phyloP scores from a whole-genome alignment of 2,113 vertebrate genomes.

The Bagarius yarrelli region DNA sequence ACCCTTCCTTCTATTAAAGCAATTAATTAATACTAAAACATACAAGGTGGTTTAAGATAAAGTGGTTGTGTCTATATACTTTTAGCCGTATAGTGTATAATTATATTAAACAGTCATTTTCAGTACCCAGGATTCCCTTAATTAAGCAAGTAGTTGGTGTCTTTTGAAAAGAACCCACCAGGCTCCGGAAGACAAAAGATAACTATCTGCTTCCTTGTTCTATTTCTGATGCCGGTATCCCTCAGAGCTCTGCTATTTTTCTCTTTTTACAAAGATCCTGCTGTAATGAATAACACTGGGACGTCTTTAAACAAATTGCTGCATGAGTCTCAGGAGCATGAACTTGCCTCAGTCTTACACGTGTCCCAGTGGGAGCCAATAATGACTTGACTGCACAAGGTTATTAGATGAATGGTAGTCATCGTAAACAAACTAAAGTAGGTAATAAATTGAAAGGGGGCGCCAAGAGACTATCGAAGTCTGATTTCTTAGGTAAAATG shows the following conservation, averaged over 20 bases:
- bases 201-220: slow-evolving; percentile 26
- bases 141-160: slow-evolving; percentile 47
- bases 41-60: no score
- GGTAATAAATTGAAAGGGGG: neutral
- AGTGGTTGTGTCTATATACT: no score
- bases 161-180: slow-evolving; percentile 25
- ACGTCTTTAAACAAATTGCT: slow-evolving; percentile 25
- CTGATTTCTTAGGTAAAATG: neutral
- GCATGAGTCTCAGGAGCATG: neutral
- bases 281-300: slow-evolving; percentile 39
- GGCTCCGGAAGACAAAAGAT: slow-evolving; percentile 31
- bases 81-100: no score
- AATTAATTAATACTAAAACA: no score
- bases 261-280: slow-evolving; percentile 14
- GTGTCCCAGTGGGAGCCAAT: neutral
- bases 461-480: neutral
- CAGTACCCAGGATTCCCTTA: slow-evolving; percentile 29
- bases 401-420: slow-evolving; percentile 16
- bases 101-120: slow-evolving; percentile 1
- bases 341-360: neutral
- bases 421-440: slow-evolving; percentile 2
- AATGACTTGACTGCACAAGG: neutral
- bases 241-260: slow-evolving; percentile 3
- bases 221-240: slow-evolving; percentile 16
- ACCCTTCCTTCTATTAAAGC: no score